Evolutionary conservation across 2,797 vertebrate species (phyloP).

Genomic region (Rhinophrynus dorsalis): DNA sequence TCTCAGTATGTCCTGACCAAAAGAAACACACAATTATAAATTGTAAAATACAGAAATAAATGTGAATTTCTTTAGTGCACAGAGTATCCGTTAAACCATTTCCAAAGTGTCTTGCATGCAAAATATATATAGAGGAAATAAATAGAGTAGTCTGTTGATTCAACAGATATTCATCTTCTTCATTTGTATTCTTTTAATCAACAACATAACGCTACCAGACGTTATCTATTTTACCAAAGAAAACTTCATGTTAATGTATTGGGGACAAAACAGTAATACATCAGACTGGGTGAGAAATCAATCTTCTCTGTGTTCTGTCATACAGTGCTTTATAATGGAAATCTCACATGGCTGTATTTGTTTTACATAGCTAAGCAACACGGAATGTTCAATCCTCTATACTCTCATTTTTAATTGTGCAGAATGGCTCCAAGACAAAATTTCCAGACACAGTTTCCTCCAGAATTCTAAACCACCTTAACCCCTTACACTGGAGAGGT

Average conservation of each 20-base stretch:
- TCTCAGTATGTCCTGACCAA: neutral
- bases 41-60: neutral
- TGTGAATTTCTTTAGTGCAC: conserved; percentile 17
- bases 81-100: conserved; percentile 28
- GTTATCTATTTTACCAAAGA: conserved; percentile 39
- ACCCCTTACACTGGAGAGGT: neutral
- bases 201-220: conserved; percentile 28
- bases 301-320: conserved; percentile 23
- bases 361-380: conserved; percentile 22
- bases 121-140: conserved; percentile 29
- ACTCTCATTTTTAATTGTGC: neutral
- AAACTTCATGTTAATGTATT: conserved; percentile 39
- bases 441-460: neutral
- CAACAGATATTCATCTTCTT: conserved; percentile 39
- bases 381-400: neutral
- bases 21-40: neutral
- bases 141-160: conserved; percentile 31
- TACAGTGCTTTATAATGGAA: conserved; percentile 33
- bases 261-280: neutral
- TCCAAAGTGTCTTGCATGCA: conserved; percentile 13
- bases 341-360: conserved; percentile 21
- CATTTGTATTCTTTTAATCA: conserved; percentile 42
- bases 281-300: conserved; percentile 12
- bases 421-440: neutral
- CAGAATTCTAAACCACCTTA: neutral